Evolutionary conservation across 2,797 vertebrate genomes (phyloP).

Genomic region (Yasuhikotakia modesta): DNA sequence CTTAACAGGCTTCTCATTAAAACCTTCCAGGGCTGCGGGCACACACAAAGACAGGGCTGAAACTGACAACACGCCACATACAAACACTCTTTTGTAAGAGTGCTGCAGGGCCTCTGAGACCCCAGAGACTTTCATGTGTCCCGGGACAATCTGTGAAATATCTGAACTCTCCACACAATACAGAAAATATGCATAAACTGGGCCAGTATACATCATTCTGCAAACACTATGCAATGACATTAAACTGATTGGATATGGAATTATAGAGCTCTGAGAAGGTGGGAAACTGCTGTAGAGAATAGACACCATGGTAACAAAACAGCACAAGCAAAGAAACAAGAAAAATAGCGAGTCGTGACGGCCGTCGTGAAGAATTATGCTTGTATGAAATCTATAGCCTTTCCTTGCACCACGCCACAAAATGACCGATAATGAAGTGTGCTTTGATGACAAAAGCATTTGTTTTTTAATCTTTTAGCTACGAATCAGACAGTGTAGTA

Average conservation of each 20-base stretch:
- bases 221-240: slow-evolving; percentile 26
- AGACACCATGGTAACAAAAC: slow-evolving; percentile 50
- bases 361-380: slow-evolving; percentile 18
- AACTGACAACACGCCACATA: slow-evolving; percentile 48
- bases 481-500: too few species aligned
- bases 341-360: neutral
- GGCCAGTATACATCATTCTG: slow-evolving; percentile 31
- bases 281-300: slow-evolving; percentile 22
- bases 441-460: too few species aligned
- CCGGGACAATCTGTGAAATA: slow-evolving; percentile 40
- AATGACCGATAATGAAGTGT: slow-evolving; percentile 8
- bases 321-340: slow-evolving; percentile 44
- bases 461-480: too few species aligned
- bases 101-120: slow-evolving; percentile 34
- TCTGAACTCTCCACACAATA: slow-evolving; percentile 38
- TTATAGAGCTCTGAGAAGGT: slow-evolving; percentile 6
- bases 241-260: slow-evolving; percentile 14
- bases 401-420: slow-evolving; percentile 29
- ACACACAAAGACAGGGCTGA: slow-evolving; percentile 51
- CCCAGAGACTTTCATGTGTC: slow-evolving; percentile 35
- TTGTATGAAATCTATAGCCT: slow-evolving; percentile 29
- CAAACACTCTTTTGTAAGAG: slow-evolving; percentile 50
- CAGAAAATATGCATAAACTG: slow-evolving; percentile 41
- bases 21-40: slow-evolving; percentile 56
- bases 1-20: slow-evolving; percentile 55